Evolutionary conservation across 1,140 invertebrate species (phyloP).

Genomic region (Listronotus bonariensis): DNA sequence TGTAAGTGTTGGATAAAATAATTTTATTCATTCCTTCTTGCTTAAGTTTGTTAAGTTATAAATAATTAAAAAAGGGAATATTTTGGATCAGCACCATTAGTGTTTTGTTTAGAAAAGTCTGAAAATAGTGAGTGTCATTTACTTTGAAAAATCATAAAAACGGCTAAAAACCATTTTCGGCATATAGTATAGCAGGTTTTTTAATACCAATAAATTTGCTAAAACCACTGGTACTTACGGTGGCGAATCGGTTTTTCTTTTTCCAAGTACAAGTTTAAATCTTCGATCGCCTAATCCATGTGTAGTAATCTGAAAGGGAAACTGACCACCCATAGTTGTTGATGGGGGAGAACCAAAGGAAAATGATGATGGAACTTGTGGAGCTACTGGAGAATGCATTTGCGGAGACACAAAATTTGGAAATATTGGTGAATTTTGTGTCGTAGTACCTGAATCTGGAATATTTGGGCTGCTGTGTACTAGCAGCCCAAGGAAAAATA

Average conservation of each 20-base stretch:
- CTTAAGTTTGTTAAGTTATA: too few species aligned
- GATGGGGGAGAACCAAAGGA: neutral
- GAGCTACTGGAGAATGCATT: neutral
- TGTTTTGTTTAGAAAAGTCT: too few species aligned
- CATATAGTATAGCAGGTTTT: too few species aligned
- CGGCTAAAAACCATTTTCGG: too few species aligned
- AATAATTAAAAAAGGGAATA: too few species aligned
- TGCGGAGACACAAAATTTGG: too few species aligned
- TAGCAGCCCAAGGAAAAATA: slow-evolving; percentile 1
- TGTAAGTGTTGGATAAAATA: too few species aligned
- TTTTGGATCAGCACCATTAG: too few species aligned
- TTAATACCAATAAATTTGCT: too few species aligned
- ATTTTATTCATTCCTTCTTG: too few species aligned
- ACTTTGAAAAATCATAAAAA: too few species aligned
- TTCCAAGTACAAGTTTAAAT: neutral
- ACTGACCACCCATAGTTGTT: slow-evolving; percentile 1
- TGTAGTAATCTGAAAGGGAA: slow-evolving; percentile 2
- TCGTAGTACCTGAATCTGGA: neutral
- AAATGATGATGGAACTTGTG: slow-evolving; percentile 4
- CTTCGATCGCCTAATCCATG: neutral
- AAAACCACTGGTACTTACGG: neutral
- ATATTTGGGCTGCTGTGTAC: neutral
- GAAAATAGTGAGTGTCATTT: too few species aligned
- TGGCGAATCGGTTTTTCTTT: slow-evolving; percentile 6
- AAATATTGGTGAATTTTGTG: neutral